Evolutionary conservation across 2,888 invertebrate genomes (phyloP).

Genomic region (Ophion ventricosus): DNA sequence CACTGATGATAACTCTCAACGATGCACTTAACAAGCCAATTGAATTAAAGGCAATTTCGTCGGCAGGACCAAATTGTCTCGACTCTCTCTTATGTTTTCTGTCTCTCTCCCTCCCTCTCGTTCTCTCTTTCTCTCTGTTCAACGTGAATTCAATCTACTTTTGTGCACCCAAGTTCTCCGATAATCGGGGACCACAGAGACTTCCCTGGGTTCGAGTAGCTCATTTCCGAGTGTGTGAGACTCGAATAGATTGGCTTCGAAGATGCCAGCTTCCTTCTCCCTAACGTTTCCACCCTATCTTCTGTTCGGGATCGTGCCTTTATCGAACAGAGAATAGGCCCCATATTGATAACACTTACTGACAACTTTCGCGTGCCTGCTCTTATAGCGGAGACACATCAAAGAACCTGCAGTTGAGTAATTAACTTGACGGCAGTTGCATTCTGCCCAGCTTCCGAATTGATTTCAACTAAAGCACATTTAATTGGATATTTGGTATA

Average conservation of each 20-base stretch:
- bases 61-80: constrained; percentile 14
- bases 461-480: constrained; percentile 64
- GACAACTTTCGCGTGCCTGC: constrained; percentile 20
- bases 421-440: constrained; percentile 79
- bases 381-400: constrained; percentile 67
- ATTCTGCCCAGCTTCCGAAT: constrained; percentile 75
- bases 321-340: neutral
- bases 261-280: constrained; percentile 11
- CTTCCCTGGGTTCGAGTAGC: constrained; percentile 32
- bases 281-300: neutral
- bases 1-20: neutral
- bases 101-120: neutral
- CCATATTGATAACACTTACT: constrained; percentile 46
- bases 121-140: neutral
- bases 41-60: constrained; percentile 23
- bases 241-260: constrained; percentile 14
- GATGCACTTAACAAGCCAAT: neutral
- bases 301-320: constrained; percentile 33
- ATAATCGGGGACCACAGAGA: constrained; percentile 37
- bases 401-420: constrained; percentile 70
- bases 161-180: constrained; percentile 30
- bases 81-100: neutral
- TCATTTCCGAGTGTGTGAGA: constrained; percentile 5
- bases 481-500: neutral
- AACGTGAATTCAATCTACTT: constrained; percentile 50